phyloP scores from a whole-genome alignment of 2,888 invertebrate species.

The Diaprepes abbreviatus region DNA sequence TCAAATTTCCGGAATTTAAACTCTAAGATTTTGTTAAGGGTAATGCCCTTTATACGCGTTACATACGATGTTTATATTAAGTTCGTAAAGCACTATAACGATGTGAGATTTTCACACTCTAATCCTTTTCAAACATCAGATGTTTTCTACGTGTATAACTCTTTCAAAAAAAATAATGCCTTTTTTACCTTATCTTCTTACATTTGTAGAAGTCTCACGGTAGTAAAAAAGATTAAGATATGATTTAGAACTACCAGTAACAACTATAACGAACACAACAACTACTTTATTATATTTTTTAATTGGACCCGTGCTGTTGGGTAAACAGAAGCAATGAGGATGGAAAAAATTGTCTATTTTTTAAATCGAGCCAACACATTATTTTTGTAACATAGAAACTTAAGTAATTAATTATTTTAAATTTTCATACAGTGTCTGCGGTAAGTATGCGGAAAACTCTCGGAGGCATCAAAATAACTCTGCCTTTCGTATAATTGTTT shows the following conservation, averaged over 20 bases:
- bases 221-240: constrained; percentile 8
- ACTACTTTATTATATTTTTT: background rate
- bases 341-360: no score
- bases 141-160: background rate
- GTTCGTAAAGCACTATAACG: background rate
- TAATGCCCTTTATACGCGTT: background rate
- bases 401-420: no score
- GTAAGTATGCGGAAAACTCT: no score
- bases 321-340: no score
- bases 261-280: background rate
- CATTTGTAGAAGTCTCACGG: background rate
- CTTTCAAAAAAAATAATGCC: background rate
- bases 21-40: background rate
- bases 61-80: background rate
- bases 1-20: no score
- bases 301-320: background rate
- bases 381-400: no score
- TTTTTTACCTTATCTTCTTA: constrained; percentile 7
- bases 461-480: no score
- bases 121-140: constrained; percentile 6
- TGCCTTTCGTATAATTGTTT: no score
- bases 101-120: background rate
- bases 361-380: no score
- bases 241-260: background rate
- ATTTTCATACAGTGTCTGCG: no score